These are phyloP conservation scores for Meandrusa payeni DNA, from an alignment of 2,888 invertebrate species.

Conservation along the genomic window DNA sequence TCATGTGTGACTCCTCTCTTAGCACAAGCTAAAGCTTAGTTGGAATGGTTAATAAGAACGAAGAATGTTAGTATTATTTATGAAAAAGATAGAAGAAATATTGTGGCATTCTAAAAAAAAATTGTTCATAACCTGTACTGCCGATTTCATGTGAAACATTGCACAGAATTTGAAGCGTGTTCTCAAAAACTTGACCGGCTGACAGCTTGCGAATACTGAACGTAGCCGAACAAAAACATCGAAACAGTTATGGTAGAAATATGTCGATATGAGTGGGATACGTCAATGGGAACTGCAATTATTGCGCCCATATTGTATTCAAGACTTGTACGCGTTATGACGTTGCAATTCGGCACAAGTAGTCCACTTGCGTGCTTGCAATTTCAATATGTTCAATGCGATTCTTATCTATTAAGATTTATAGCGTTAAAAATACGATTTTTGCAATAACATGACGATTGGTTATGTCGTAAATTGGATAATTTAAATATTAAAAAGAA, in stretches of 20 bases:
- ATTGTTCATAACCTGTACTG: no score
- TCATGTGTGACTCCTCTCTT: no score
- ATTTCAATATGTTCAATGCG: conserved; percentile 37
- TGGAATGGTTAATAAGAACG: no score
- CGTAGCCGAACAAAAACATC: conserved; percentile 28
- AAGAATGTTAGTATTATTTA: no score
- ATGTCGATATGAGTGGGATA: conserved; percentile 40
- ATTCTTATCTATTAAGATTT: no score
- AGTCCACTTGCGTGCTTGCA: conserved; percentile 33
- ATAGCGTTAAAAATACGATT: no score
- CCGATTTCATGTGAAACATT: conserved; percentile 6
- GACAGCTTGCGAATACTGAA: conserved; percentile 29
- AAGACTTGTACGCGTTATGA: conserved; percentile 52
- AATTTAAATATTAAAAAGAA: no score
- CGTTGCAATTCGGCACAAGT: conserved; percentile 53
- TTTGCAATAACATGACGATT: no score
- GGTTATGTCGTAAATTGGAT: no score
- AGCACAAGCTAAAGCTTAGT: no score
- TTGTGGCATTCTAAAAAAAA: no score
- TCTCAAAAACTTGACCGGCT: conserved; percentile 8
- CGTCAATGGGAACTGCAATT: conserved; percentile 40
- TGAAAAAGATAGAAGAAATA: no score
- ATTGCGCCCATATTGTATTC: conserved; percentile 46
- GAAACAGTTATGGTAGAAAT: conserved; percentile 39
- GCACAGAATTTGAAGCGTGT: conserved; percentile 11